phyloP scores from a whole-genome alignment of 2,113 vertebrate genomes.

The Lepisosteus osseus region DNA sequence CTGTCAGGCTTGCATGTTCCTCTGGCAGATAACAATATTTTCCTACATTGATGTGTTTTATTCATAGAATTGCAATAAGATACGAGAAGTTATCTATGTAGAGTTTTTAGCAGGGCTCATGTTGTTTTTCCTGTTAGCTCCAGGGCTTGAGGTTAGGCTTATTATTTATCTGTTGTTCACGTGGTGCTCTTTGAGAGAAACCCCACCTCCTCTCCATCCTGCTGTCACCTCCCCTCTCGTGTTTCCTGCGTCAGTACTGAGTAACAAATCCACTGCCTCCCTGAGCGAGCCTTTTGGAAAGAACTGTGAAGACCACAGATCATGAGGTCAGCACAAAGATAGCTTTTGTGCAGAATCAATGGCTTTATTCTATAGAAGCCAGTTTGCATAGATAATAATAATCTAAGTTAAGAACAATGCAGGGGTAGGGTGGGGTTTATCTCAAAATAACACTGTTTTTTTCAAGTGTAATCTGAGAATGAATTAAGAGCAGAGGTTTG shows the following conservation, averaged over 20 bases:
- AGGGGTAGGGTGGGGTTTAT: background rate
- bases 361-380: background rate
- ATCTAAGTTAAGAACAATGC: background rate
- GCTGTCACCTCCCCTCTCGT: background rate
- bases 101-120: background rate
- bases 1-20: too few relatives aligned
- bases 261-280: background rate
- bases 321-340: background rate
- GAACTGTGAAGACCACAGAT: background rate
- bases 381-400: conserved; percentile 9
- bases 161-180: conserved; percentile 1
- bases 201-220: background rate
- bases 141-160: background rate
- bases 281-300: background rate
- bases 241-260: background rate
- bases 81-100: conserved; percentile 2
- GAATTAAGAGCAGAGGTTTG: background rate
- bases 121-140: background rate
- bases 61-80: background rate
- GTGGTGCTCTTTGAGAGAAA: too few relatives aligned
- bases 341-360: conserved; percentile 4
- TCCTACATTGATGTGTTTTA: too few relatives aligned
- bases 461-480: too few relatives aligned
- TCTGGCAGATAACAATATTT: too few relatives aligned
- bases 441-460: background rate